phyloP scores from a whole-genome alignment of 2,888 invertebrate genomes.

The Troides oblongomaculatus region DNA sequence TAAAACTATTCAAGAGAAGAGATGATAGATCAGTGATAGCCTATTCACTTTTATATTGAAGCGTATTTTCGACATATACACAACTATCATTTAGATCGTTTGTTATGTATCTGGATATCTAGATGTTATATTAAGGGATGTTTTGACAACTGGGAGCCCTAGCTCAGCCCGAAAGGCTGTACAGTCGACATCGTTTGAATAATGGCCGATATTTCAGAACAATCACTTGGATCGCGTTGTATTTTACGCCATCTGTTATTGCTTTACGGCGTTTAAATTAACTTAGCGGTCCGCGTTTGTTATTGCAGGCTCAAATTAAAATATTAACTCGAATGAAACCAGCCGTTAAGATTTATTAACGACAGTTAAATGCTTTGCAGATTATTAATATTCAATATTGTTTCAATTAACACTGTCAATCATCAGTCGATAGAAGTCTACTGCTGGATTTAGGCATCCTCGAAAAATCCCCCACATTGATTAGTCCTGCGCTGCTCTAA shows the following conservation, averaged over 20 bases:
- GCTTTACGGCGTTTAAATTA: slow-evolving; percentile 38
- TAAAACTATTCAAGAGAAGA: no score
- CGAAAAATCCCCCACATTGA: no score
- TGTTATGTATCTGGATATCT: no score
- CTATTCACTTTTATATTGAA: no score
- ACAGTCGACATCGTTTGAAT: slow-evolving; percentile 31
- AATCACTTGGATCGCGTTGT: slow-evolving; percentile 39
- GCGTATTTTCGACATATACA: no score
- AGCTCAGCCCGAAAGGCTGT: slow-evolving; percentile 4
- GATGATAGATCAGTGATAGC: no score
- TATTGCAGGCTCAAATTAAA: slow-evolving; percentile 20
- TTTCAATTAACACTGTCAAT: neutral
- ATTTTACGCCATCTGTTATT: slow-evolving; percentile 34
- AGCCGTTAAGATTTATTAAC: slow-evolving; percentile 9
- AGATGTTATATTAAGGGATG: no score
- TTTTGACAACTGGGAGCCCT: slow-evolving; percentile 3
- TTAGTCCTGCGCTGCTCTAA: no score
- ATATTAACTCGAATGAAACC: slow-evolving; percentile 13
- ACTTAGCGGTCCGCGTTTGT: slow-evolving; percentile 32
- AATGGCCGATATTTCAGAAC: slow-evolving; percentile 40
- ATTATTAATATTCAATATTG: neutral
- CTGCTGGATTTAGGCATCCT: no score
- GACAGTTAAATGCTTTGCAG: neutral
- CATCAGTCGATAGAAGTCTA: neutral
- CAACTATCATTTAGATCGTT: no score